Percentiles rank a stretch among this genome's conserved stretches.
Evolutionary conservation across 2,888 invertebrate genomes (phyloP).

Genomic region (Galeruca laticollis): DNA sequence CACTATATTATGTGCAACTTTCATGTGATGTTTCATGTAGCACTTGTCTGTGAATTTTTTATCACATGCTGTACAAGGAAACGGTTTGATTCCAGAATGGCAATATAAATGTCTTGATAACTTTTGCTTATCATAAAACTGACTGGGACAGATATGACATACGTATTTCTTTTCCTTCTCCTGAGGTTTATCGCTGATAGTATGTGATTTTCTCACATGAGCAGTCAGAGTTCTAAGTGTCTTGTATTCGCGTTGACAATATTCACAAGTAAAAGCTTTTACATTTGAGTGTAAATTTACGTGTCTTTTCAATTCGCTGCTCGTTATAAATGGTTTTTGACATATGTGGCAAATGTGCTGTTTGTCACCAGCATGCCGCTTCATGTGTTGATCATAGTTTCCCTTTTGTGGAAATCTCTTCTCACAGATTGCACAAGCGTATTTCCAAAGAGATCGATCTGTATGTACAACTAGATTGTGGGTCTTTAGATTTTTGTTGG

Average conservation of each 20-base stretch:
- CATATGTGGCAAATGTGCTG: constrained; percentile 56
- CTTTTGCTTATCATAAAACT: constrained; percentile 57
- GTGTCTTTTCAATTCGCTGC: constrained; percentile 55
- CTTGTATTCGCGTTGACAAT: constrained; percentile 68
- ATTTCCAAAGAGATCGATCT: constrained; percentile 57
- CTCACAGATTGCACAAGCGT: constrained; percentile 52
- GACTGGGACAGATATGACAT: constrained; percentile 62
- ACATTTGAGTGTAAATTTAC: constrained; percentile 55
- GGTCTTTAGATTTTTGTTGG: constrained; percentile 54
- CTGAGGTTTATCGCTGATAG: constrained; percentile 35
- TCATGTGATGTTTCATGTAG: constrained; percentile 56
- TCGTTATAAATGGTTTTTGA: constrained; percentile 53
- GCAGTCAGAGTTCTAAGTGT: constrained; percentile 56
- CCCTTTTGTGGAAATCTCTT: constrained; percentile 57
- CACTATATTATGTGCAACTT: constrained; percentile 23
- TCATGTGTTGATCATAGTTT: constrained; percentile 55
- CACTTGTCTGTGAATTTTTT: constrained; percentile 57
- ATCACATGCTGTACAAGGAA: constrained; percentile 51
- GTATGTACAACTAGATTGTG: constrained; percentile 59
- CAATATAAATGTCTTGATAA: constrained; percentile 55
- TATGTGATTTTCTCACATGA: constrained; percentile 56
- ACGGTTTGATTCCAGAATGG: constrained; percentile 56
- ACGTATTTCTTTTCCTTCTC: constrained; percentile 60
- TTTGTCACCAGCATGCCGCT: constrained; percentile 55
- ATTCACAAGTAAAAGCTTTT: constrained; percentile 62